Evolutionary conservation across 1,140 invertebrate genomes (phyloP).

Genomic region (Stegodyphus dumicola): DNA sequence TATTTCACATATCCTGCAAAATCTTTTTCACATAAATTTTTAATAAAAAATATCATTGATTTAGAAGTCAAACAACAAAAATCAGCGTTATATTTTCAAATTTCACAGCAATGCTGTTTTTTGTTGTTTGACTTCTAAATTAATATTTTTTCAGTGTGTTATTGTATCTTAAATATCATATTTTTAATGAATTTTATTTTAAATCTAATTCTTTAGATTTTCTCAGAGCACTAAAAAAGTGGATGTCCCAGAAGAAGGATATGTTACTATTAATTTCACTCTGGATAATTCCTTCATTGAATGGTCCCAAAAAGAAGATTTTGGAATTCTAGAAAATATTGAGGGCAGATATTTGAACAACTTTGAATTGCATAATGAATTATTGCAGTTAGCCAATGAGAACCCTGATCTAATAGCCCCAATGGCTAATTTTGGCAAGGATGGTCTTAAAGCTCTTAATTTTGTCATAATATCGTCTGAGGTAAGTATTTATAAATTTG

Average conservation of each 20-base stretch:
- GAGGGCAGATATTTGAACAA: slow-evolving; percentile 74
- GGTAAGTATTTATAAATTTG: slow-evolving; percentile 16
- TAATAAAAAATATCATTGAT: too few relatives aligned
- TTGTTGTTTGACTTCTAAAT: too few relatives aligned
- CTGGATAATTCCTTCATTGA: slow-evolving; percentile 80
- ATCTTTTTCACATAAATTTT: too few relatives aligned
- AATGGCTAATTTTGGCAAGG: slow-evolving; percentile 40
- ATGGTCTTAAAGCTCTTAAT: slow-evolving; percentile 37
- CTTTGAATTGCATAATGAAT: slow-evolving; percentile 73
- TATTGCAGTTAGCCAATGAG: slow-evolving; percentile 76
- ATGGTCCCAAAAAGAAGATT: slow-evolving; percentile 85
- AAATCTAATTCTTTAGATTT: slow-evolving; percentile 72
- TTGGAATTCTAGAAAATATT: slow-evolving; percentile 73
- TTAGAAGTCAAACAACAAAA: too few relatives aligned
- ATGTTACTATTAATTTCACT: slow-evolving; percentile 80
- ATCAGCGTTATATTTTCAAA: too few relatives aligned
- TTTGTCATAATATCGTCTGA: slow-evolving; percentile 49
- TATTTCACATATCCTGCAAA: too few relatives aligned
- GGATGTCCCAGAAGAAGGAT: slow-evolving; percentile 74
- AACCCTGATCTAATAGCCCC: slow-evolving; percentile 72
- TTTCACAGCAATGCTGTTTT: too few relatives aligned
- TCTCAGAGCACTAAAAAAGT: slow-evolving; percentile 74
- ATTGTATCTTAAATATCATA: too few relatives aligned
- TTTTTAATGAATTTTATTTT: too few relatives aligned
- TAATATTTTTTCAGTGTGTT: too few relatives aligned